Evolutionary conservation across 2,797 vertebrate genomes (phyloP), one percentile per base, ranked within the genome.

Genomic region (Alcedo quadribrachys): DNA sequence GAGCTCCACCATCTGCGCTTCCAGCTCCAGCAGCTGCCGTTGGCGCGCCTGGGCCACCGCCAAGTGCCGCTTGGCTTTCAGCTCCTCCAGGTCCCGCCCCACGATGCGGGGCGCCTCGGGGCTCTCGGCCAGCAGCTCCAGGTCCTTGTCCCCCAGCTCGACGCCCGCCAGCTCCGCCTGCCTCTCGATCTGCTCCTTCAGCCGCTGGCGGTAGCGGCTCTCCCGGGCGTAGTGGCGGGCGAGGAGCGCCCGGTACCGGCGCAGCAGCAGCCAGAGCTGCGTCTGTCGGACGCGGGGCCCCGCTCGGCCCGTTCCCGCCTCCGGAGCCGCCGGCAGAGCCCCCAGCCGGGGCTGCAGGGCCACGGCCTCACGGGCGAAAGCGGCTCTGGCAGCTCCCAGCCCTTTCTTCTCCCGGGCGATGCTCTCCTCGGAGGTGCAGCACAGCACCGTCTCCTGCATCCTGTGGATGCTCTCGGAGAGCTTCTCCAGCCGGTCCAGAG

Each of bases 1-100:
- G 42, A 98, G 91, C 82, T 97, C 97, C 5, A 27, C 48, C 68
- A 97, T 90, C 91, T 96, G 97, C 22, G 24, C 85, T 35, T 98
- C 97, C 86, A 98, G 88, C 51, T 96, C 96, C 8, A 96, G 81
- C 22, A 98, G 95, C 91, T 98, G 97, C 67, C 71, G 93, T 60
- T 95, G 97, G 4, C 89, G 81, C 20, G 89, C 93, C 27, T 96
- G 97, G 15, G 94, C 95, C 86, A 89, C 18, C 28, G 95, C 90
- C 28, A 97, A 32, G 17, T 92, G 94, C 9, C 91, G 94, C 69
- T 92, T 84, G 76, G 96, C 96, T 61, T 83, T 73, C 0, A 95
- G 93, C 43, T 96, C 90, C 27, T 96, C 96, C 82, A 97, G 79
- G 79, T 97, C 97, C 28, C 71, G 58, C 22, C 97, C 97, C 3